These are phyloP conservation scores for Syritta pipiens DNA, from an alignment of 2,888 invertebrate genomes.

Conservation along the genomic window DNA sequence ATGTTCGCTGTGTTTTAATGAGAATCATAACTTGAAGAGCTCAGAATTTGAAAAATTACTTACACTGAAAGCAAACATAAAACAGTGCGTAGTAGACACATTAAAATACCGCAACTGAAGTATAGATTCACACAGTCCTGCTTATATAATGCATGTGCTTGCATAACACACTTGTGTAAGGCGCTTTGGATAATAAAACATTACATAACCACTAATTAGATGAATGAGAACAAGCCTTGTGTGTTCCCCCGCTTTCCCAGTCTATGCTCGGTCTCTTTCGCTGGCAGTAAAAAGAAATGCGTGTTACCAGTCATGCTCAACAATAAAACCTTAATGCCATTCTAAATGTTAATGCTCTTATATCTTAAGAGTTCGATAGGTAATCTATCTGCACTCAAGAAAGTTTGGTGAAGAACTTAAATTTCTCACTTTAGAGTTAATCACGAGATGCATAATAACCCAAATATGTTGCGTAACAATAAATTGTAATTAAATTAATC, in stretches of 20 bases:
- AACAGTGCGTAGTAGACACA: no score
- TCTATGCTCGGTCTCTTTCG: no score
- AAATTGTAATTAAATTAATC: slow-evolving; percentile 47
- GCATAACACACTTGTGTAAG: no score
- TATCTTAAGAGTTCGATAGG: slow-evolving; percentile 8
- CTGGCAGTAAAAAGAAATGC: background rate
- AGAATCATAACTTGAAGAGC: no score
- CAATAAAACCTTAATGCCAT: slow-evolving; percentile 14
- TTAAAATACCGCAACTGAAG: no score
- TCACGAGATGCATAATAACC: slow-evolving; percentile 19
- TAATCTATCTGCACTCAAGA: background rate
- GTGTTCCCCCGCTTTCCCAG: no score
- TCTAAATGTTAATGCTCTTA: background rate
- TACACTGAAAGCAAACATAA: no score
- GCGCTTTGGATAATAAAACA: background rate
- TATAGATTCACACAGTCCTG: no score
- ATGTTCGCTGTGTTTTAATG: no score
- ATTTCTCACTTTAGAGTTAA: slow-evolving; percentile 13
- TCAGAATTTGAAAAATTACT: no score
- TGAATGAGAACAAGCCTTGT: slow-evolving; percentile 1
- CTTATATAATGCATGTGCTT: background rate
- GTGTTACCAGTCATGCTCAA: slow-evolving; percentile 1
- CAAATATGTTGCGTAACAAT: slow-evolving; percentile 51
- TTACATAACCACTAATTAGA: slow-evolving; percentile 19
- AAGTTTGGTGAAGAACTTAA: background rate